Percentiles rank a stretch among this genome's conserved stretches.
Conservation (phyloP, 64 coral and sea anemone species). For the Porites australiensis region DNA sequence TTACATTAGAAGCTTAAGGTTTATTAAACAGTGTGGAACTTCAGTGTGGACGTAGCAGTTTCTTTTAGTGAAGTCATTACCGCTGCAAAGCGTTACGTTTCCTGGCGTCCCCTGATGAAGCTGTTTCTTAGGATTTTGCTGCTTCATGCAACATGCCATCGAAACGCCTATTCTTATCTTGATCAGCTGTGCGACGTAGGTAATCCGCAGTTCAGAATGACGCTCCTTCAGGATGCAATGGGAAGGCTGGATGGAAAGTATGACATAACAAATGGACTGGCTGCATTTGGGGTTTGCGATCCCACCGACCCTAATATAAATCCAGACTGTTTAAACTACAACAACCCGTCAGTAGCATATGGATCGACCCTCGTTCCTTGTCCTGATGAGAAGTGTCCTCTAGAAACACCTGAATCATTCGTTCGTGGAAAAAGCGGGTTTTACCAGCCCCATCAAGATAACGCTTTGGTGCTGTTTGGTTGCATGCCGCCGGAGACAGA, state of each 20-base stretch:
- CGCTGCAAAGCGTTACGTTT: too few species aligned
- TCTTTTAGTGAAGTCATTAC: too few species aligned
- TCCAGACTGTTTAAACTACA: conserved; percentile 13
- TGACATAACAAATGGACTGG: background rate
- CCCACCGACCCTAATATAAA: conserved; percentile 31
- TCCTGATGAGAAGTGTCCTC: conserved; percentile 5
- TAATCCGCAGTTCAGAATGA: background rate
- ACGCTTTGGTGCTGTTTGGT: conserved; percentile 14
- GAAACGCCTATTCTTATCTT: background rate
- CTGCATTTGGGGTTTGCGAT: conserved; percentile 26
- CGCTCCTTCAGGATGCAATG: background rate
- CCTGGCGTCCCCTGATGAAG: too few species aligned
- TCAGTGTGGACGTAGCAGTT: too few species aligned
- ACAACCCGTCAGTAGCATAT: conserved; percentile 16
- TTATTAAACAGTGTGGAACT: too few species aligned
- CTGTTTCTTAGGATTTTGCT: too few species aligned
- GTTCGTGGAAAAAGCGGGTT: background rate
- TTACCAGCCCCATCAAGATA: conserved; percentile 21
- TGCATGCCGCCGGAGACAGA: conserved; percentile 12
- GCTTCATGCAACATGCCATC: too few species aligned
- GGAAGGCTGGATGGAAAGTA: background rate
- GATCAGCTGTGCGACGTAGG: background rate
- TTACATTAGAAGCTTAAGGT: too few species aligned
- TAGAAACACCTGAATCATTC: background rate
- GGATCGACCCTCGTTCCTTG: conserved; percentile 21